Base-by-base conservation (phyloP, 2,888 invertebrate species). In the Danaus chrysippus region DNA sequence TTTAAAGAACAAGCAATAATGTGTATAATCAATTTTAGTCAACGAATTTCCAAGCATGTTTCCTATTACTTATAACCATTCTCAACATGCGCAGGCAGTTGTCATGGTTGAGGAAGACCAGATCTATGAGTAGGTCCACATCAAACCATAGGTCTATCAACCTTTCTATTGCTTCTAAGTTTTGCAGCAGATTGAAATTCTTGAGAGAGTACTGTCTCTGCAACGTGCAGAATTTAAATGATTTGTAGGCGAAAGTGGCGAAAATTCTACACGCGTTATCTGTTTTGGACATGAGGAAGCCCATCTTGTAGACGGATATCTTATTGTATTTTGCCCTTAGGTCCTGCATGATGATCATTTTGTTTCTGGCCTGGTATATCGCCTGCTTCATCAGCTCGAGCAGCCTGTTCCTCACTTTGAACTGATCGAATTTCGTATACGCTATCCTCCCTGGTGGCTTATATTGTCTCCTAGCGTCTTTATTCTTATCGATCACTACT, bases 371-470 rank as follows among this genome's bases (percentile, higher is more conserved):
- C 58, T 78, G 79, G 60, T 84, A 86, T 10, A 86, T 78, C 0
- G 78, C 75, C 54, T 83, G 84, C 54, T 81, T 82, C 77, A 84
- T 84, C 8, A 86, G 65, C 23, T 84, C 84, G 8, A 73, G 70
- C 0, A 86, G 8, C 11, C 86, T 71, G 0, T 60, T 65, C 43
- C 77, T 73, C 0, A 76, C 5, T 11, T 62, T 64, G 57, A 72
- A 80, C 0, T 1, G 15, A 52, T 83, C 83, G 17, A 13, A 58
- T 23, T 42, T 43, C 10, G 58, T 54, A 2, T n/a, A 15, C 1
- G 41, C 13, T 0, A 67, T 10, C 5, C 56, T 1, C 0, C 69
- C 67, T 0, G 70, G 65, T 0, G 76, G 76, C 1, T 5, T 61
- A 76, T 76, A 81, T 15, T 76, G 71, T 42, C 81, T 49, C 17